Evolutionary conservation across 2,888 invertebrate genomes (phyloP).

Genomic region (Epicampocera succincta): DNA sequence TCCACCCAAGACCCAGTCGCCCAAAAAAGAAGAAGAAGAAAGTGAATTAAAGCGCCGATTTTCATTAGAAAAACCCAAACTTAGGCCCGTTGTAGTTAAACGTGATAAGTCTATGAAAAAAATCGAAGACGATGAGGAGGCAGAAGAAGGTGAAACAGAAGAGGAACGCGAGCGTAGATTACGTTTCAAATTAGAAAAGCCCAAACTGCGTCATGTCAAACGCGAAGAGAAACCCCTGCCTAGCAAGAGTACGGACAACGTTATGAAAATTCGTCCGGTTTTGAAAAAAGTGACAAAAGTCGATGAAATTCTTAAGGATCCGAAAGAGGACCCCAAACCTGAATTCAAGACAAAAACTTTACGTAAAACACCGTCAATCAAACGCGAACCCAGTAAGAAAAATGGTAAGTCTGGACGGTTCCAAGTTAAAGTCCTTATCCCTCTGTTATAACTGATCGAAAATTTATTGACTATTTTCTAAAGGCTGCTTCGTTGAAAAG

Average conservation of each 20-base stretch:
- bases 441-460: not conserved
- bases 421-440: not conserved
- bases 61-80: conserved; percentile 80
- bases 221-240: conserved; percentile 80
- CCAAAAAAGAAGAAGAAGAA: conserved; percentile 77
- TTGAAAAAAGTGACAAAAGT: conserved; percentile 81
- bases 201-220: conserved; percentile 80
- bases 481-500: not conserved
- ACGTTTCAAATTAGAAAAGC: conserved; percentile 80
- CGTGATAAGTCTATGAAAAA: conserved; percentile 80
- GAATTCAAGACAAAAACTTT: conserved; percentile 81
- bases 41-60: conserved; percentile 80
- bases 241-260: conserved; percentile 79
- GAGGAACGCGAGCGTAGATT: conserved; percentile 78
- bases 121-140: conserved; percentile 77
- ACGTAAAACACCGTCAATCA: conserved; percentile 79
- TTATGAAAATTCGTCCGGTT: conserved; percentile 79
- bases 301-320: conserved; percentile 79
- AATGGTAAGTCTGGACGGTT: conserved; percentile 76
- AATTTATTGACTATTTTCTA: not conserved
- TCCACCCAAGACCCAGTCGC: conserved; percentile 51
- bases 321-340: conserved; percentile 79
- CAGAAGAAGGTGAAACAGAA: conserved; percentile 78
- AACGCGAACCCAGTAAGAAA: conserved; percentile 78
- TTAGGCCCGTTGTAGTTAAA: conserved; percentile 79